A percentile compares a stretch with the other conserved stretches of the same genome.
phyloP scores from a whole-genome alignment of 2,797 vertebrate species.

The Ara ararauna region DNA sequence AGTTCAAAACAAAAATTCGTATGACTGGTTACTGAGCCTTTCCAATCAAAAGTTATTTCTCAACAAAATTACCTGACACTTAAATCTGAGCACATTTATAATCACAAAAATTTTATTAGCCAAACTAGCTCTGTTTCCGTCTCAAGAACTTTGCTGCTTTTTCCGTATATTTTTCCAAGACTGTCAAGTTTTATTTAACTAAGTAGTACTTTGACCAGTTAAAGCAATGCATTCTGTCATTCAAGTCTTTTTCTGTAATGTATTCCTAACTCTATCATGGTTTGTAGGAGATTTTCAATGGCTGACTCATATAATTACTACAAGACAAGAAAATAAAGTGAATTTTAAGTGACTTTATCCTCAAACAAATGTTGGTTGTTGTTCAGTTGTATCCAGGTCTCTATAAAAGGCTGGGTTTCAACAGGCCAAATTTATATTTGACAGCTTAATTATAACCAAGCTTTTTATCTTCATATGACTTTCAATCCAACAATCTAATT shows the following conservation, averaged over 20 bases:
- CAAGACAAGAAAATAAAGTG: not conserved
- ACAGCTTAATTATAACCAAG: not conserved
- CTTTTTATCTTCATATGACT: not conserved
- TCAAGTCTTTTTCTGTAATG: not conserved
- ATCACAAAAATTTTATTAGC: not conserved
- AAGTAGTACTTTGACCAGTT: not conserved
- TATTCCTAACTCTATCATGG: not conserved
- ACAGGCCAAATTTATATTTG: not conserved
- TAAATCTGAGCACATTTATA: not conserved
- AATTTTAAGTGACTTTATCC: not conserved
- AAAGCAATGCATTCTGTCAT: not conserved
- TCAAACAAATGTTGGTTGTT: not conserved
- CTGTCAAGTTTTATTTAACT: conserved; percentile 10
- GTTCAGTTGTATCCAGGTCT: not conserved
- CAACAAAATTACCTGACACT: not conserved
- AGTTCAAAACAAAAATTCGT: not conserved
- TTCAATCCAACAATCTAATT: not conserved
- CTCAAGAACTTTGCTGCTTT: not conserved
- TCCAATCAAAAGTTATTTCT: not conserved
- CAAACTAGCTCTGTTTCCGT: not conserved
- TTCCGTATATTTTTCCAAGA: not conserved
- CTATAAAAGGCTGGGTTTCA: not conserved
- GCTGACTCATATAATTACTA: not conserved
- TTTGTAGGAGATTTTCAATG: not conserved
- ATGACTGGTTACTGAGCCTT: not conserved